Conservation (phyloP, 2,113 vertebrate species). For the Halcyon malimbica region DNA sequence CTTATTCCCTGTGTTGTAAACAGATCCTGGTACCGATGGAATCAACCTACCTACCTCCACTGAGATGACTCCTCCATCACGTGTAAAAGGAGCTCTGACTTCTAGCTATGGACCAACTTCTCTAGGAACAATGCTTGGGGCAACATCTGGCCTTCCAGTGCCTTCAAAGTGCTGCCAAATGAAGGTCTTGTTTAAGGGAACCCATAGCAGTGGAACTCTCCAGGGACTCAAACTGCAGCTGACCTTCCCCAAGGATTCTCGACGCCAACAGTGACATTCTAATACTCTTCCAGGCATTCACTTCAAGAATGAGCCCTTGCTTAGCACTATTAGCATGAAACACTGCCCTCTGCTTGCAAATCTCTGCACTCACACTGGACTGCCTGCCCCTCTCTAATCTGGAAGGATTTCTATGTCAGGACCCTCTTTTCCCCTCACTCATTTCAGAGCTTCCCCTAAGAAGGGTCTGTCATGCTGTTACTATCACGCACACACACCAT, state of each 20-base stretch:
- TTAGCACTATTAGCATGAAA: constrained; percentile 14
- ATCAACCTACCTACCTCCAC: constrained; percentile 81
- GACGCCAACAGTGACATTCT: neutral
- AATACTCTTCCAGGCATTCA: neutral
- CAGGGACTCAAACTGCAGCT: constrained; percentile 47
- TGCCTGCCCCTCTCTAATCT: neutral
- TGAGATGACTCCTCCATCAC: constrained; percentile 34
- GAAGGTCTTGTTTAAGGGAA: constrained; percentile 30
- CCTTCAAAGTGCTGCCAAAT: constrained; percentile 15
- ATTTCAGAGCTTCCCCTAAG: neutral
- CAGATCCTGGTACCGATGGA: constrained; percentile 84
- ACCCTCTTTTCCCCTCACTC: neutral
- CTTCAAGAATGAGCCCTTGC: neutral
- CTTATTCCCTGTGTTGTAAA: constrained; percentile 1
- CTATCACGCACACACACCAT: neutral
- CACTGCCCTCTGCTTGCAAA: constrained; percentile 7
- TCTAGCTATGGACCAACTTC: constrained; percentile 23
- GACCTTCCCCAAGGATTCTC: neutral
- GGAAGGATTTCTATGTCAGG: constrained; percentile 9
- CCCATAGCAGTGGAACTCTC: constrained; percentile 32
- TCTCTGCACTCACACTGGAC: neutral
- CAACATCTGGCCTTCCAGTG: neutral
- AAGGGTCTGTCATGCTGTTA: neutral
- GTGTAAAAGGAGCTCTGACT: neutral
- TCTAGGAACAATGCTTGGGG: neutral